Evolutionary conservation across 2,113 vertebrate species (phyloP).

Genomic region (Myiozetetes cayanensis): DNA sequence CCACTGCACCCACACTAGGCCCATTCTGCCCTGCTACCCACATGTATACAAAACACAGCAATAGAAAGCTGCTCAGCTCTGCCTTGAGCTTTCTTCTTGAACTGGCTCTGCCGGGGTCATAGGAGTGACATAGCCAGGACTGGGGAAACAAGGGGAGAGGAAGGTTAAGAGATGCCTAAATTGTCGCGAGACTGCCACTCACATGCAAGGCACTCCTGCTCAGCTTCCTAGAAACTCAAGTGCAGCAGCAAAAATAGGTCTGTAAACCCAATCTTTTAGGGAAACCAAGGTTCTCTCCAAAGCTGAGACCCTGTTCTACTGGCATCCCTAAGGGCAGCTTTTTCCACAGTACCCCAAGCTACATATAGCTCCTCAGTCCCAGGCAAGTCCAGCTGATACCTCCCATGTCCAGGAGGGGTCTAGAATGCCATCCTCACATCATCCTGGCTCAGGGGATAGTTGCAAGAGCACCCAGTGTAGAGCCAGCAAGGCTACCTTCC

Average conservation of each 20-base stretch:
- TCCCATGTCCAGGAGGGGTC: rapidly evolving
- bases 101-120: not conserved
- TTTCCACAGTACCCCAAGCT: not conserved
- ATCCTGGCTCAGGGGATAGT: not conserved
- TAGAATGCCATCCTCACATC: not conserved
- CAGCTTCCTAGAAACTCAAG: not conserved
- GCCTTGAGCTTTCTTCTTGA: not conserved
- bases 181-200: not conserved
- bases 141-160: not conserved
- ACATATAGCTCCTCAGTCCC: not conserved
- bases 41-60: not conserved
- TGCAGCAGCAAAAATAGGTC: not conserved
- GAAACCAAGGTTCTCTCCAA: not conserved
- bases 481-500: not conserved
- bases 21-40: not conserved
- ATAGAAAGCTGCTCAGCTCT: not conserved
- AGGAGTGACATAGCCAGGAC: not conserved
- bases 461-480: not conserved
- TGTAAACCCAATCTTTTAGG: not conserved
- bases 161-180: not conserved
- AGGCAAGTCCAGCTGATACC: not conserved
- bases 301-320: not conserved
- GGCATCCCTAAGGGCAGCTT: not conserved
- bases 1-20: rapidly evolving
- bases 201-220: not conserved